A percentile compares a stretch with the other conserved stretches of the same genome.
Evolutionary conservation across 2,113 vertebrate species (phyloP).

Genomic region (Malurus elegans): DNA sequence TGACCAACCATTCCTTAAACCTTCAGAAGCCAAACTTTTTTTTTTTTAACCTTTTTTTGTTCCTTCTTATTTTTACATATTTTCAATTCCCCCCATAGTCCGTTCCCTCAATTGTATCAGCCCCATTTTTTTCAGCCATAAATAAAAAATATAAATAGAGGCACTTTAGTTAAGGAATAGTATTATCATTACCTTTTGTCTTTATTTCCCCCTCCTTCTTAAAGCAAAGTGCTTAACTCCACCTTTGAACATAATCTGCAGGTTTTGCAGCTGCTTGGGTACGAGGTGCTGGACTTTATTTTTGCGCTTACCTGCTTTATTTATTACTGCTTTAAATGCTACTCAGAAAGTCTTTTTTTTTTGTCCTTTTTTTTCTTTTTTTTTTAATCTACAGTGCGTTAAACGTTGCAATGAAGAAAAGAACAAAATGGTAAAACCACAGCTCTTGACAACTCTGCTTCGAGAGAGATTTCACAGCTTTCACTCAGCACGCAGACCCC

Average conservation of each 20-base stretch:
- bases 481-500: constrained; percentile 41
- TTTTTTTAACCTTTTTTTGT: not conserved
- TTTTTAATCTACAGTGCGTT: constrained; percentile 35
- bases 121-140: constrained; percentile 66
- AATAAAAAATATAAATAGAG: constrained; percentile 79
- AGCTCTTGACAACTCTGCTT: constrained; percentile 69
- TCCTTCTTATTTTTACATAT: not conserved
- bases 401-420: constrained; percentile 59
- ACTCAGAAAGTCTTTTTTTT: constrained; percentile 19
- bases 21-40: constrained; percentile 51
- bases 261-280: constrained; percentile 32
- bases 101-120: constrained; percentile 61
- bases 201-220: constrained; percentile 48
- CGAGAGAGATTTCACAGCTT: constrained; percentile 78
- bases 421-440: constrained; percentile 63
- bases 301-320: constrained; percentile 29
- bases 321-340: constrained; percentile 61
- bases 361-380: no score
- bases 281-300: constrained; percentile 14
- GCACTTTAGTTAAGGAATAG: constrained; percentile 81
- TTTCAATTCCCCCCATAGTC: constrained; percentile 18
- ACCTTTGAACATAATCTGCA: not conserved
- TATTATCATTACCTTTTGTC: constrained; percentile 50
- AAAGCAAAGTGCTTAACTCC: constrained; percentile 56
- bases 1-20: constrained; percentile 65